These are phyloP conservation scores for Tenodera sinensis DNA, from an alignment of 2,888 invertebrate genomes.

Conservation along the genomic window DNA sequence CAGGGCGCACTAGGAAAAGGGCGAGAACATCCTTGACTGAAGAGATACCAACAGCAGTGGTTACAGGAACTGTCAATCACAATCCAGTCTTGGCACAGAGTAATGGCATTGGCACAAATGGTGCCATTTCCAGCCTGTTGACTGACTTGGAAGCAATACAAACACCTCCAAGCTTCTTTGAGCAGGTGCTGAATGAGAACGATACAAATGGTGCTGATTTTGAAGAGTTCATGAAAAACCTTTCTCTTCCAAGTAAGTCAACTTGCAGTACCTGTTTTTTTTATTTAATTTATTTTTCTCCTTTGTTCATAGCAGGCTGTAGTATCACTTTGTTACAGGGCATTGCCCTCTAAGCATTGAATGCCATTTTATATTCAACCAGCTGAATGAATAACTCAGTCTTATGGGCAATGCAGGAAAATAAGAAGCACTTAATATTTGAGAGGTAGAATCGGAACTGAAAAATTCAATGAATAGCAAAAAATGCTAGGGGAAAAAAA, in stretches of 20 bases:
- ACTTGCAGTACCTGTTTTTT: not conserved
- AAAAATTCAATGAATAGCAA: no score
- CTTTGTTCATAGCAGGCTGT: no score
- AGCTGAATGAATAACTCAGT: no score
- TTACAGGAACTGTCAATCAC: not conserved
- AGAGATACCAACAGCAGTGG: not conserved
- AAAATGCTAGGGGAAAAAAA: no score
- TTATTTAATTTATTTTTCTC: not conserved
- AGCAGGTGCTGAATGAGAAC: not conserved
- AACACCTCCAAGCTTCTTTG: not conserved
- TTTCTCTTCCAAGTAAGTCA: slow-evolving; percentile 1
- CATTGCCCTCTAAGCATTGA: no score
- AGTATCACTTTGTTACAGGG: no score
- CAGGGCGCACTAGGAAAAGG: slow-evolving; percentile 8
- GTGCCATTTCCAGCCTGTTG: not conserved
- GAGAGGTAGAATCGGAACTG: no score
- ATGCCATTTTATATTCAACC: no score
- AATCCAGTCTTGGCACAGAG: not conserved
- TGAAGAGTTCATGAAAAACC: slow-evolving; percentile 4
- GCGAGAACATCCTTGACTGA: not conserved
- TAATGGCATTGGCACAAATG: not conserved
- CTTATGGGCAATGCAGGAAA: no score
- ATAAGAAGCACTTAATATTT: no score
- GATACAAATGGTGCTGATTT: slow-evolving; percentile 14
- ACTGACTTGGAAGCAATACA: not conserved